Evolutionary conservation across 2,888 invertebrate genomes (phyloP), one percentile per base, ranked within the genome.

Genomic region (Sphaerophoria rueppellii): DNA sequence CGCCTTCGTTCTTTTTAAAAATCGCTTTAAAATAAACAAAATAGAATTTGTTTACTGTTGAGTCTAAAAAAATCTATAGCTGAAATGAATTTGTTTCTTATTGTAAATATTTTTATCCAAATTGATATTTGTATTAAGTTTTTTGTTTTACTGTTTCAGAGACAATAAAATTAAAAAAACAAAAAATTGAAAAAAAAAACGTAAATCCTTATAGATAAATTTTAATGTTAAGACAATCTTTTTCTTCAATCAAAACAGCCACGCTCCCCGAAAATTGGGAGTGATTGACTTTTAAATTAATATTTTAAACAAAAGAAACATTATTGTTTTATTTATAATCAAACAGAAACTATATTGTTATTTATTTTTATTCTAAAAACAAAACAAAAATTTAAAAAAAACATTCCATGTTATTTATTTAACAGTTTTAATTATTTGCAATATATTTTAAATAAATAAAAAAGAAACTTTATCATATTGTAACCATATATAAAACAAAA

Each of bases 371-470:
- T 82, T 70, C 70, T 71, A 76, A 76, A 82, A n/a, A 80, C 14
- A 61, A 48, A 16, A 69, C 63, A 75, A 52, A 55, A 46, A 14
- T 34, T 48, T 16, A 6, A 60, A 46, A 65, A 65, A 65, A 50
- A 87, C 81, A 85, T 81, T 83, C 85, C 85, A 85, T 81, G 85
- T 85, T 85, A 85, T 85, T 85, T 85, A 85, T 85, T 85, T 80
- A 70, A 82, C 55, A 57, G 50, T 61, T 82, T 77, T 74, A 81
- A 70, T 85, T 85, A 65, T 85, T 85, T 85, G 85, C 85, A 85
- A 65, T 65, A 85, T 83, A 83, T 79, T 79, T 67, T 65, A 55
- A 34, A 76, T 16, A 72, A 43, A 78, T 52, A 79, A 61, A 71
- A 43, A 78, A 78, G 71, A 69, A 54, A 70, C 63, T 50, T 63